Conservation (phyloP, 2,113 vertebrate species). For the Coracopsis vasa region DNA sequence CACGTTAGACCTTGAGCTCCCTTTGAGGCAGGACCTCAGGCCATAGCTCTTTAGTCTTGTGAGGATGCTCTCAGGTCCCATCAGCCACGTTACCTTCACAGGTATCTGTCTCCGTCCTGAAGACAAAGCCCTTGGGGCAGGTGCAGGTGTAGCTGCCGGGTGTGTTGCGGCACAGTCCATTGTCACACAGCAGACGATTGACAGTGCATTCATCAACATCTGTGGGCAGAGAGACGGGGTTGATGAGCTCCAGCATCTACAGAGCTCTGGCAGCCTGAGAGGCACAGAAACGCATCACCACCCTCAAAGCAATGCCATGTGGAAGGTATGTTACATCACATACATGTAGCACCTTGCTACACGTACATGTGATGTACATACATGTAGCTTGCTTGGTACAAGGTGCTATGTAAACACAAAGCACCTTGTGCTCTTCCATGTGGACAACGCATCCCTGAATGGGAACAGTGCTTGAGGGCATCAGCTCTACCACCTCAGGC, state of each 20-base stretch:
- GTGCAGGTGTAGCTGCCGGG: slow-evolving; percentile 95
- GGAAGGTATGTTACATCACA: not conserved
- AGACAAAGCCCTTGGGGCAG: slow-evolving; percentile 93
- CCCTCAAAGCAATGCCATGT: not conserved
- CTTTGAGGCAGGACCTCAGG: not conserved
- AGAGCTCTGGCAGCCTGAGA: not conserved
- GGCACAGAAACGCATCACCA: not conserved
- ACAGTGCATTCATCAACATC: slow-evolving; percentile 96
- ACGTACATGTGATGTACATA: no score
- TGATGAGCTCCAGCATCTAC: not conserved
- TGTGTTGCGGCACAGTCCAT: slow-evolving; percentile 93
- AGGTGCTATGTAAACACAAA: no score
- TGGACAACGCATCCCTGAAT: not conserved
- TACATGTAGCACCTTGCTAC: fast-evolving
- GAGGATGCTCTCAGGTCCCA: not conserved
- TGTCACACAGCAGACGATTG: slow-evolving; percentile 93
- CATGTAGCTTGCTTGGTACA: no score
- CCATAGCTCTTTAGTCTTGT: fast-evolving
- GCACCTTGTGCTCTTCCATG: not conserved
- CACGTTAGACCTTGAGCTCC: not conserved
- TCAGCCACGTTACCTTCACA: slow-evolving; percentile 85
- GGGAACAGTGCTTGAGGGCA: fast-evolving
- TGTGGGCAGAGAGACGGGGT: slow-evolving; percentile 43
- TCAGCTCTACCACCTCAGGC: not conserved
- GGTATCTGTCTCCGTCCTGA: slow-evolving; percentile 92